These are phyloP conservation scores for Grammomys surdaster DNA, from an alignment of 2,113 vertebrate genomes.

Conservation along the genomic window DNA sequence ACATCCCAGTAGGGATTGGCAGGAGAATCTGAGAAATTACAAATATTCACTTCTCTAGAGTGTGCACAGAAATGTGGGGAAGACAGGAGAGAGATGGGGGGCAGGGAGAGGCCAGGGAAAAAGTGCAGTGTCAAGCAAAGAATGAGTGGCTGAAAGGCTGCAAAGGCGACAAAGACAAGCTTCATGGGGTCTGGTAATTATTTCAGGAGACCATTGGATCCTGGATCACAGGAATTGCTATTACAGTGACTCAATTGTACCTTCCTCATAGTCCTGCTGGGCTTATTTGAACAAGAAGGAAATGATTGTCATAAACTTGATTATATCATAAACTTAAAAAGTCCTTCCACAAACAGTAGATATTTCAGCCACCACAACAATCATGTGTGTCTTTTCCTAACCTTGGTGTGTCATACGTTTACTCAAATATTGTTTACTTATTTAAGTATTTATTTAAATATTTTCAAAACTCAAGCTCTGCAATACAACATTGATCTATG, in stretches of 20 bases:
- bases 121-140: neutral
- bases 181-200: neutral
- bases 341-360: neutral
- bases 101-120: neutral
- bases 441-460: neutral
- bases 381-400: neutral
- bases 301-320: neutral
- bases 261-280: neutral
- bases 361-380: neutral
- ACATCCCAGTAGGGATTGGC: neutral
- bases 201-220: neutral
- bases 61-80: neutral
- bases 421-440: neutral
- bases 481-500: slow-evolving; percentile 36
- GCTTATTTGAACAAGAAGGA: neutral
- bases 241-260: neutral
- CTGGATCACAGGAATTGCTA: neutral
- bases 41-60: neutral
- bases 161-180: neutral
- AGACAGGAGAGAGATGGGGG: rapidly evolving
- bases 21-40: neutral
- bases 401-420: neutral
- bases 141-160: neutral
- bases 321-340: neutral
- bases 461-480: slow-evolving; percentile 35